Percentiles rank a stretch among this genome's conserved stretches.
These are phyloP conservation scores for Rhagonycha lutea DNA, from an alignment of 2,888 invertebrate genomes.

Conservation along the genomic window DNA sequence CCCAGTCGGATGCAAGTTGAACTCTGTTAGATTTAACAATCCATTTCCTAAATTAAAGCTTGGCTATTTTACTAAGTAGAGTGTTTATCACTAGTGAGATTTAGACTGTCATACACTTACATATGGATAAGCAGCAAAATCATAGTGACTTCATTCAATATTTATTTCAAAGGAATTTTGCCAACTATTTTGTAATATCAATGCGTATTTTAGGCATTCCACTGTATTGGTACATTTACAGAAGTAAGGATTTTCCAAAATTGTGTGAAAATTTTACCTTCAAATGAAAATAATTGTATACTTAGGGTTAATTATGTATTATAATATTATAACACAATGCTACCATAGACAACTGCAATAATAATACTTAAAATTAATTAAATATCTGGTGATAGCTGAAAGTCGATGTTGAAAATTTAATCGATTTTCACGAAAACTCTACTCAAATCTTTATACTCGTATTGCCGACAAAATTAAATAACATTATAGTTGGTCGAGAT, in stretches of 20 bases:
- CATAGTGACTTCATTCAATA: not conserved
- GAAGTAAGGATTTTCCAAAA: too few species aligned
- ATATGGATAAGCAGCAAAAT: slow-evolving; percentile 7
- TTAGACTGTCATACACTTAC: slow-evolving; percentile 20
- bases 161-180: not conserved
- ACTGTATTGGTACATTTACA: too few species aligned
- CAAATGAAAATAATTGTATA: too few species aligned
- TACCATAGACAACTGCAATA: too few species aligned
- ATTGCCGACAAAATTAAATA: not conserved
- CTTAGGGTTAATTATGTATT: too few species aligned
- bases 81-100: slow-evolving; percentile 38
- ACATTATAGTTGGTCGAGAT: not conserved
- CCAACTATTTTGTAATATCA: not conserved
- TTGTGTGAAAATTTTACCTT: too few species aligned
- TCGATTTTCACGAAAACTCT: too few species aligned
- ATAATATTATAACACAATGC: too few species aligned
- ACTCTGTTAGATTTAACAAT: slow-evolving; percentile 58
- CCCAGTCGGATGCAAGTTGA: slow-evolving; percentile 57
- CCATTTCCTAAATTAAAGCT: slow-evolving; percentile 57
- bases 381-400: too few species aligned
- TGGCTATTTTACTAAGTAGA: slow-evolving; percentile 39
- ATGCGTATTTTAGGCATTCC: too few species aligned
- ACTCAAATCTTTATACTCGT: not conserved
- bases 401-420: too few species aligned
- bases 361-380: too few species aligned